Evolutionary conservation across 2,888 invertebrate species (phyloP).

Genomic region (Ferdinandea cuprea): DNA sequence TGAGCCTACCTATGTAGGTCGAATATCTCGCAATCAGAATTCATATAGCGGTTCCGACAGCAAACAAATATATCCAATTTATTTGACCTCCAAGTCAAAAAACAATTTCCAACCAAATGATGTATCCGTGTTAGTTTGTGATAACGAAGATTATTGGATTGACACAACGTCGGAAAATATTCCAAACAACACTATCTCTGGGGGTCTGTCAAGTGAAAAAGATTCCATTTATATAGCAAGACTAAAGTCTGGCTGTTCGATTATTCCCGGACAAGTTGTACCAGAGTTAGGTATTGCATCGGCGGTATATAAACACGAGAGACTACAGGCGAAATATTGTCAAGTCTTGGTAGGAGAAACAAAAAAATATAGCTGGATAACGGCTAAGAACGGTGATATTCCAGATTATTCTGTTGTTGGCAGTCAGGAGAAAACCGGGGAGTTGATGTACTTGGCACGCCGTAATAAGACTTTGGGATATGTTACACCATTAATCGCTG

Average conservation of each 20-base stretch:
- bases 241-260: slow-evolving; percentile 38
- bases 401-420: slow-evolving; percentile 45
- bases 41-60: too few relatives aligned
- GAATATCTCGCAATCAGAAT: background rate
- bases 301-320: slow-evolving; percentile 1
- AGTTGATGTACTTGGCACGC: slow-evolving; percentile 27
- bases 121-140: slow-evolving; percentile 19
- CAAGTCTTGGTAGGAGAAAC: slow-evolving; percentile 32
- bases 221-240: slow-evolving; percentile 27
- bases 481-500: background rate
- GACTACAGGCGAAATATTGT: slow-evolving; percentile 8
- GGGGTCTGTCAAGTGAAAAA: slow-evolving; percentile 14
- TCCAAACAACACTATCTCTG: slow-evolving; percentile 34
- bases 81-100: slow-evolving; percentile 13
- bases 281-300: slow-evolving; percentile 27
- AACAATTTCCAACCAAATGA: background rate
- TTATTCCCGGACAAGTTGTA: slow-evolving; percentile 33
- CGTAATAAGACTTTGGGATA: slow-evolving; percentile 8
- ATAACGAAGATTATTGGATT: slow-evolving; percentile 22
- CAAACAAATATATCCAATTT: slow-evolving; percentile 16
- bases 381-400: slow-evolving; percentile 11
- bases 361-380: slow-evolving; percentile 32
- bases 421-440: slow-evolving; percentile 28
- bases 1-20: slow-evolving; percentile 42
- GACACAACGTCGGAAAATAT: slow-evolving; percentile 16